These are phyloP conservation scores for Falco rusticolus DNA, from an alignment of 2,797 vertebrate genomes.

Conservation along the genomic window DNA sequence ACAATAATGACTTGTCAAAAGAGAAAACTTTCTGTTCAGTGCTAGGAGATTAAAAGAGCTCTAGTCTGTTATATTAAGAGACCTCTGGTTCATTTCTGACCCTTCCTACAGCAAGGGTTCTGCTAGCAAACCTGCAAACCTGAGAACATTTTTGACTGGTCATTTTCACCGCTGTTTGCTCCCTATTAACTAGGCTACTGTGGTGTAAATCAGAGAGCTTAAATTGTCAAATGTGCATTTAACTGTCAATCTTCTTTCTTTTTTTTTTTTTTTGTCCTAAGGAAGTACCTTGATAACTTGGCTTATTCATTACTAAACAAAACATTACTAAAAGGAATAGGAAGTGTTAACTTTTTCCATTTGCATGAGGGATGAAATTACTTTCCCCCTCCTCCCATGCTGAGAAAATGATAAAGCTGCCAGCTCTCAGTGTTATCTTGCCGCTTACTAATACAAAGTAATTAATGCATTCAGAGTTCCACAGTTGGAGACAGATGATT, in stretches of 20 bases:
- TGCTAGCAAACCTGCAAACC: not conserved
- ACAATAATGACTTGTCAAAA: not conserved
- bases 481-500: slow-evolving; percentile 12
- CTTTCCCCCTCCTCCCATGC: not conserved
- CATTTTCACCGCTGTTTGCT: not conserved
- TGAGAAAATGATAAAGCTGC: slow-evolving; percentile 39
- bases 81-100: not conserved
- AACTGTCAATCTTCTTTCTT: not conserved
- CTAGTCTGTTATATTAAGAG: not conserved
- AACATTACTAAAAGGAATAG: slow-evolving; percentile 11
- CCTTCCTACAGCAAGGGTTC: not conserved
- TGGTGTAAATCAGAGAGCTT: not conserved
- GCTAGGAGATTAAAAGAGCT: not conserved
- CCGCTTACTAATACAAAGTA: slow-evolving; percentile 35
- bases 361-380: not conserved
- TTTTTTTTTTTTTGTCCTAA: not conserved
- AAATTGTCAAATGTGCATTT: not conserved
- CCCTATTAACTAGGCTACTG: not conserved
- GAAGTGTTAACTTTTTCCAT: not conserved
- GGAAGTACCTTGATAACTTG: not conserved
- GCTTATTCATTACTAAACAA: not conserved
- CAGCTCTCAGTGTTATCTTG: not conserved
- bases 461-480: slow-evolving; percentile 50
- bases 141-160: not conserved
- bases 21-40: not conserved